These are phyloP conservation scores for Lacerta agilis DNA, from an alignment of 2,797 vertebrate genomes.

Conservation along the genomic window DNA sequence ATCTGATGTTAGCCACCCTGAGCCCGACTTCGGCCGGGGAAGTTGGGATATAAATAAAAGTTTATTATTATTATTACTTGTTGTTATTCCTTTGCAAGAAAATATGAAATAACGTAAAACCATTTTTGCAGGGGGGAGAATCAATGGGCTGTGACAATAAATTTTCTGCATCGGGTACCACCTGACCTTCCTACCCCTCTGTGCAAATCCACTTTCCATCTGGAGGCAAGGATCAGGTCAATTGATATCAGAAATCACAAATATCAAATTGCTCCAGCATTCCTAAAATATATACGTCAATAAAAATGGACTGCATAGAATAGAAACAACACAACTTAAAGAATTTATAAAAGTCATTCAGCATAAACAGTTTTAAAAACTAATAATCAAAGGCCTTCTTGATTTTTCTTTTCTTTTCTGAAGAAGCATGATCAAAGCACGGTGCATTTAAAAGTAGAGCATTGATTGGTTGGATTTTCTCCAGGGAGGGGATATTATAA, in stretches of 20 bases:
- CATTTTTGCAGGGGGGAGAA: too few species aligned
- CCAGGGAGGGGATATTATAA: neutral
- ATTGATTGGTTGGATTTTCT: neutral
- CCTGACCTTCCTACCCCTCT: too few species aligned
- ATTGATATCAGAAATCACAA: neutral
- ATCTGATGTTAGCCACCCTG: too few species aligned
- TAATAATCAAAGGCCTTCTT: neutral
- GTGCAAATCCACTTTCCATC: neutral
- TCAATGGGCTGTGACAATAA: too few species aligned
- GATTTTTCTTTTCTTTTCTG: neutral
- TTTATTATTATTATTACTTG: too few species aligned
- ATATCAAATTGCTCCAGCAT: neutral
- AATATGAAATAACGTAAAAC: too few species aligned
- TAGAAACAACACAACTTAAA: neutral
- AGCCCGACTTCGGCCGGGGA: too few species aligned
- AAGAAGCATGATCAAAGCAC: neutral
- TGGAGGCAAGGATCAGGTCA: neutral
- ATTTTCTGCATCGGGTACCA: too few species aligned
- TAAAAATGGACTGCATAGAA: neutral
- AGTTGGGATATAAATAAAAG: too few species aligned
- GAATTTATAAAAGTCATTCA: neutral
- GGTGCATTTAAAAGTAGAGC: neutral
- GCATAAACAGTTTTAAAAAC: neutral
- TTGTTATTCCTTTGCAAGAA: too few species aligned
- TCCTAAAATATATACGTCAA: neutral